Evolutionary conservation across 1,140 invertebrate genomes (phyloP).

Genomic region (Penaeus japonicus): DNA sequence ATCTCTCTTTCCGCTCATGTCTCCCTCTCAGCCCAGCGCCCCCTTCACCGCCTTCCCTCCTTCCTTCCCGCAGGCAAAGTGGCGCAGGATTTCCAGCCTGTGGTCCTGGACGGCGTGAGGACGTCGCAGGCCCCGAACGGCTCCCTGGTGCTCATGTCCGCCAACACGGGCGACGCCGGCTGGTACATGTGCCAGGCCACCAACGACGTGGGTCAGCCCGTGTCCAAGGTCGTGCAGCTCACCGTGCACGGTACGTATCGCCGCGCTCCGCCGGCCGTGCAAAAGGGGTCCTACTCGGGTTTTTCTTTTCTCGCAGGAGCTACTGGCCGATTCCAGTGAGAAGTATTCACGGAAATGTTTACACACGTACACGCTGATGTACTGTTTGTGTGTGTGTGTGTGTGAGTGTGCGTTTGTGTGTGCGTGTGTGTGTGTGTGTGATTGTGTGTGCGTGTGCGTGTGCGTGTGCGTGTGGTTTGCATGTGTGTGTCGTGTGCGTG

Average conservation of each 20-base stretch:
- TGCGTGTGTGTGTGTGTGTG: no score
- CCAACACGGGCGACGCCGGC: slow-evolving; percentile 63
- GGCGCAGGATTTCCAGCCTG: not conserved
- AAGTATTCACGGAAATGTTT: no score
- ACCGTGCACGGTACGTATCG: slow-evolving; percentile 64
- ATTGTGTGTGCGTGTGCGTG: no score
- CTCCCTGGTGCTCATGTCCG: slow-evolving; percentile 62
- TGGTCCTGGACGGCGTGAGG: not conserved
- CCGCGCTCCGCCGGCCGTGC: no score
- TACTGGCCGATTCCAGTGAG: no score
- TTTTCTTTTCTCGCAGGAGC: no score
- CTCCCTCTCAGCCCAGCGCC: not conserved
- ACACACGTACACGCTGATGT: no score
- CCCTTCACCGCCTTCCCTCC: not conserved
- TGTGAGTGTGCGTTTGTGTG: no score
- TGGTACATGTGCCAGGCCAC: slow-evolving; percentile 67
- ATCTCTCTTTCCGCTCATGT: not conserved
- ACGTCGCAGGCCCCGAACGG: slow-evolving; percentile 59
- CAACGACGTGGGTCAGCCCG: slow-evolving; percentile 65
- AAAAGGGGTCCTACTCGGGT: no score
- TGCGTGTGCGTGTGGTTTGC: no score
- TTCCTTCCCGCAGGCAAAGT: not conserved
- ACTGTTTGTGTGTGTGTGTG: no score
- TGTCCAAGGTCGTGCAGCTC: slow-evolving; percentile 65
- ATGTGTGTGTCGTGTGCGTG: no score